Percentiles rank a stretch among this genome's conserved stretches.
Conservation (phyloP, 2,888 invertebrate genomes). For the Loripinus fragilis region DNA sequence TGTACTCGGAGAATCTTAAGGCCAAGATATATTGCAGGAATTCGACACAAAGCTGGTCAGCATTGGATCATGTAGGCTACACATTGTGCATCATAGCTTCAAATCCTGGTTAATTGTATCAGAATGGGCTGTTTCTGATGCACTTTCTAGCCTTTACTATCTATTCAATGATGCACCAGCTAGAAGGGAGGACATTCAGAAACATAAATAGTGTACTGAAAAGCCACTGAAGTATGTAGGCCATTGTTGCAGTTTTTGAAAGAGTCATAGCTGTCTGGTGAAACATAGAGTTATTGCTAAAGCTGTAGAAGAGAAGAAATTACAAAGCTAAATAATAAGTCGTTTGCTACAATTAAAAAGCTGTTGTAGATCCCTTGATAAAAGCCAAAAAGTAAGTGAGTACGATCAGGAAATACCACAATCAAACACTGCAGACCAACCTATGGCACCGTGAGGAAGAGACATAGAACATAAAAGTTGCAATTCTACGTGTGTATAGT, state of each 20-base stretch:
- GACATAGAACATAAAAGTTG: too few relatives aligned
- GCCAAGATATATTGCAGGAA: slow-evolving; percentile 34
- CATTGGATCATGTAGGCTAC: slow-evolving; percentile 61
- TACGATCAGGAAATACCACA: too few relatives aligned
- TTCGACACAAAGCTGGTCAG: slow-evolving; percentile 38
- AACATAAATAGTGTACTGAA: slow-evolving; percentile 40
- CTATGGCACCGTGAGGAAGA: too few relatives aligned
- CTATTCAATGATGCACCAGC: slow-evolving; percentile 74
- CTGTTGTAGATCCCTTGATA: slow-evolving; percentile 41
- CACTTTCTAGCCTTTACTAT: slow-evolving; percentile 68
- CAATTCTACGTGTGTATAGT: slow-evolving; percentile 46
- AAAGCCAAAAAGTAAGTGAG: too few relatives aligned
- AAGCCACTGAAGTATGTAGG: slow-evolving; percentile 73
- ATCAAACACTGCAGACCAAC: too few relatives aligned
- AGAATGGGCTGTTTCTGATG: slow-evolving; percentile 53
- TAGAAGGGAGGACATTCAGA: slow-evolving; percentile 17
- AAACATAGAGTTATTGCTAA: slow-evolving; percentile 42
- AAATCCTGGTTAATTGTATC: slow-evolving; percentile 45
- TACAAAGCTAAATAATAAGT: slow-evolving; percentile 40
- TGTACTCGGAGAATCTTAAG: slow-evolving; percentile 31
- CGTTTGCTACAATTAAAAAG: slow-evolving; percentile 29
- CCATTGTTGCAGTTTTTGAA: slow-evolving; percentile 54
- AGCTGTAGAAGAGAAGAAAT: slow-evolving; percentile 39
- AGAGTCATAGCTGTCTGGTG: slow-evolving; percentile 45
- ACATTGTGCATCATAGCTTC: slow-evolving; percentile 62